phyloP scores from a whole-genome alignment of 53 echinoderm and acorn worm species.

The Henricia sp. region DNA sequence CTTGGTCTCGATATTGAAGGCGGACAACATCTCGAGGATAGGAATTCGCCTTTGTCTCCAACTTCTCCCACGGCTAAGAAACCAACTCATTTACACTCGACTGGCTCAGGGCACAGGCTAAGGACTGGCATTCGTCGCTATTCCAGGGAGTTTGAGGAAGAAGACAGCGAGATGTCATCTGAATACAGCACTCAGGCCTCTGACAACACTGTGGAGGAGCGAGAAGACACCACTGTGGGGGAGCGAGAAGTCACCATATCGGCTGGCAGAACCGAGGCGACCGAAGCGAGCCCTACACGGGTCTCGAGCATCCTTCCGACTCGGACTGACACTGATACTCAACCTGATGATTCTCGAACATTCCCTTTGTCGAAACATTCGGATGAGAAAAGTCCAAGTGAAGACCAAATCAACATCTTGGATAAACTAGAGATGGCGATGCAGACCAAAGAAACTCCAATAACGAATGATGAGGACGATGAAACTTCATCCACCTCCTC shows the following conservation, averaged over 20 bases:
- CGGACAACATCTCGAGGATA: slow-evolving; percentile 30
- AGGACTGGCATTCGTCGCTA: slow-evolving; percentile 57
- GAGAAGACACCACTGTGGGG: slow-evolving; percentile 43
- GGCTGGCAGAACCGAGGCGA: slow-evolving; percentile 36
- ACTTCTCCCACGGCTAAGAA: slow-evolving; percentile 59
- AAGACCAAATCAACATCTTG: slow-evolving; percentile 19
- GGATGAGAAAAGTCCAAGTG: slow-evolving; percentile 10
- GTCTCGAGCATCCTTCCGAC: slow-evolving; percentile 48
- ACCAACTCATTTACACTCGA: not conserved
- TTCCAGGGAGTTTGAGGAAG: slow-evolving; percentile 55
- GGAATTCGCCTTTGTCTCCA: slow-evolving; percentile 50
- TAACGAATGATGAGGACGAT: slow-evolving; percentile 28
- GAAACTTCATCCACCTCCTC: not conserved
- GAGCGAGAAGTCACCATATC: slow-evolving; percentile 57
- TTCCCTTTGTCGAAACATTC: slow-evolving; percentile 29
- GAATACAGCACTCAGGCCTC: slow-evolving; percentile 67
- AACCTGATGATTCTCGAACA: too few relatives aligned
- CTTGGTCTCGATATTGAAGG: slow-evolving; percentile 57
- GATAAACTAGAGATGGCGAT: slow-evolving; percentile 54
- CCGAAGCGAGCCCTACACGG: slow-evolving; percentile 45
- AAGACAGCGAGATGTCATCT: slow-evolving; percentile 51
- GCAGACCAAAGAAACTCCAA: slow-evolving; percentile 52
- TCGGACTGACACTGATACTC: slow-evolving; percentile 59
- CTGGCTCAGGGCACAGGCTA: slow-evolving; percentile 34
- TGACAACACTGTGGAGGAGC: slow-evolving; percentile 64